Percentiles rank a stretch among this genome's conserved stretches.
Conservation (phyloP, 2,797 vertebrate genomes). For the Cossypha niveicapilla region DNA sequence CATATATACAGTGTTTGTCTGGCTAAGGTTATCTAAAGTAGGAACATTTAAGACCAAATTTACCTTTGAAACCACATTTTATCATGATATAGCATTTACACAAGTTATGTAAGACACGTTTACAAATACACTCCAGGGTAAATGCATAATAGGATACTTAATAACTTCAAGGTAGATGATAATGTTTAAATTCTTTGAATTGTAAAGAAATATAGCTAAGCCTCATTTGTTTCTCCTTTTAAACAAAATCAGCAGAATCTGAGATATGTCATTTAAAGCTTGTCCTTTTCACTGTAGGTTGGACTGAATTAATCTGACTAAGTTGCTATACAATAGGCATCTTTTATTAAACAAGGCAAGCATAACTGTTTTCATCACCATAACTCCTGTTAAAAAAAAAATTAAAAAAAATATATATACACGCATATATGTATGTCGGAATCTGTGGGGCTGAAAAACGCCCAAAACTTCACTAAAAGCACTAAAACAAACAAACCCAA, state of each 20-base stretch:
- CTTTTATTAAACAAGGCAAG: background rate
- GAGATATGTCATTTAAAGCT: background rate
- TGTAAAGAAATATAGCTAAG: background rate
- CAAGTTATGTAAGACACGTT: background rate
- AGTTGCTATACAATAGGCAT: background rate
- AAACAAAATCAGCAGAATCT: background rate
- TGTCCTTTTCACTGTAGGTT: background rate
- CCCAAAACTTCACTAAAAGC: background rate
- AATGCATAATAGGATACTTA: background rate
- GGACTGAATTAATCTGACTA: background rate
- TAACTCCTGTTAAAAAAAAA: background rate
- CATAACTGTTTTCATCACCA: background rate
- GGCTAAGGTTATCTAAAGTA: background rate
- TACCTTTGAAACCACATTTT: background rate
- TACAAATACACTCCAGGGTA: background rate
- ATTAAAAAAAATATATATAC: no score
- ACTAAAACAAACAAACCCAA: fast-evolving
- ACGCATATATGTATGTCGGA: no score
- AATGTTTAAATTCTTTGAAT: background rate
- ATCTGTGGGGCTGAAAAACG: fast-evolving
- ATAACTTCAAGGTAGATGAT: background rate
- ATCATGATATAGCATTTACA: background rate
- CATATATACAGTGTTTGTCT: background rate
- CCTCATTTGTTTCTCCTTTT: background rate
- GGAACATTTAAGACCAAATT: background rate